Conservation (phyloP, 2,888 invertebrate species). For the Metallyticus violacea region DNA sequence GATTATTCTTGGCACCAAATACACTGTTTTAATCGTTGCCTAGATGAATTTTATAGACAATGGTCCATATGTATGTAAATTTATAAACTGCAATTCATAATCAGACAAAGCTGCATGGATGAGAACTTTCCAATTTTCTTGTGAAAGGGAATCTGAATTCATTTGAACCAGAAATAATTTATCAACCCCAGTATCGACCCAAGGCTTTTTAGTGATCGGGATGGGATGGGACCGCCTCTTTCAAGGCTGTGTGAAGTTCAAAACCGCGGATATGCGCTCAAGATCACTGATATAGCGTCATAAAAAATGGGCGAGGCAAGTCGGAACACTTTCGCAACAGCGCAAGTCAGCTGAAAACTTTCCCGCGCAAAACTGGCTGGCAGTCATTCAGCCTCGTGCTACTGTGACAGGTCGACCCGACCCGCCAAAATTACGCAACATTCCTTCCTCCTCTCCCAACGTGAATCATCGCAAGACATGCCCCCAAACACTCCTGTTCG, state of each 20-base stretch:
- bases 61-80: no score
- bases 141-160: no score
- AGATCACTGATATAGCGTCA: neutral
- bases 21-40: no score
- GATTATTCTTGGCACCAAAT: no score
- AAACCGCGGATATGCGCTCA: neutral
- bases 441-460: neutral
- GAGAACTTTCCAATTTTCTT: no score
- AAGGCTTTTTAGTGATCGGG: neutral
- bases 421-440: conserved; percentile 15
- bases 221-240: neutral
- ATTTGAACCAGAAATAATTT: no score
- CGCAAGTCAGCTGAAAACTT: no score
- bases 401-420: neutral
- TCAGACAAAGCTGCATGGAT: no score
- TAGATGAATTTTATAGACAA: no score
- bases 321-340: neutral
- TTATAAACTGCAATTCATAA: no score
- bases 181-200: neutral
- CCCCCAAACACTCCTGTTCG: no score
- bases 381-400: neutral
- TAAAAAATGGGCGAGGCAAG: neutral
- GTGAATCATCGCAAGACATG: neutral
- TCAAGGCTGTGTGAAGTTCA: neutral
- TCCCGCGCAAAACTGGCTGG: conserved; percentile 5